Conservation (phyloP, 2,113 vertebrate genomes). For the Ifrita kowaldi region DNA sequence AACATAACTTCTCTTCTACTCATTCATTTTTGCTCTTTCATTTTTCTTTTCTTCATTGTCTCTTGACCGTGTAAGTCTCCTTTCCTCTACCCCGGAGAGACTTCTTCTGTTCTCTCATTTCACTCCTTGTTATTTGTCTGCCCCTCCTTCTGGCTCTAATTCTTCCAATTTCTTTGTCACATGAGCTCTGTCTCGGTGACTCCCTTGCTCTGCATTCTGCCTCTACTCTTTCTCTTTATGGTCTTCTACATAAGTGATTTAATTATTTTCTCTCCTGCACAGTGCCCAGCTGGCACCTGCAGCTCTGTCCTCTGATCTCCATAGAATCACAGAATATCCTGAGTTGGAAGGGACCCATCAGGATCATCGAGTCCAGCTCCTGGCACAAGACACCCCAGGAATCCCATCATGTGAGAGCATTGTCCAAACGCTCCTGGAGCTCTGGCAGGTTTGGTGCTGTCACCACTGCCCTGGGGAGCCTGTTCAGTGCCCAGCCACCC, state of each 20-base stretch:
- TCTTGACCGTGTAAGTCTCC: neutral
- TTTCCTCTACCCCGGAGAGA: neutral
- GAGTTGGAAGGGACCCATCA: neutral
- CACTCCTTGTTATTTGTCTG: neutral
- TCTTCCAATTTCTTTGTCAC: neutral
- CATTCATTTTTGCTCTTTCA: neutral
- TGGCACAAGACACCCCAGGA: neutral
- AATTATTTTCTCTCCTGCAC: neutral
- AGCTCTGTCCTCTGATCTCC: too few relatives aligned
- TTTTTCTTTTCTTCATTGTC: neutral
- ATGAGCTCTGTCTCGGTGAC: neutral
- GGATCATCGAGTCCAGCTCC: fast-evolving
- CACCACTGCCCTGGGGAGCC: neutral
- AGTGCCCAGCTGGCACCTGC: neutral
- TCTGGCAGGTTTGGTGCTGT: neutral
- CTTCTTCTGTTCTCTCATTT: neutral
- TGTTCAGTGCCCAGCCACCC: too few relatives aligned
- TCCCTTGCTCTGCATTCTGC: neutral
- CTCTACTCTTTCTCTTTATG: neutral
- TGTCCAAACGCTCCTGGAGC: neutral
- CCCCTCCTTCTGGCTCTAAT: neutral
- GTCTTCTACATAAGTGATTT: neutral
- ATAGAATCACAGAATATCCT: too few relatives aligned
- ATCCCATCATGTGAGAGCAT: fast-evolving
- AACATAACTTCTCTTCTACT: neutral